Evolutionary conservation across 2,797 vertebrate species (phyloP).

Genomic region (Mus spretus): DNA sequence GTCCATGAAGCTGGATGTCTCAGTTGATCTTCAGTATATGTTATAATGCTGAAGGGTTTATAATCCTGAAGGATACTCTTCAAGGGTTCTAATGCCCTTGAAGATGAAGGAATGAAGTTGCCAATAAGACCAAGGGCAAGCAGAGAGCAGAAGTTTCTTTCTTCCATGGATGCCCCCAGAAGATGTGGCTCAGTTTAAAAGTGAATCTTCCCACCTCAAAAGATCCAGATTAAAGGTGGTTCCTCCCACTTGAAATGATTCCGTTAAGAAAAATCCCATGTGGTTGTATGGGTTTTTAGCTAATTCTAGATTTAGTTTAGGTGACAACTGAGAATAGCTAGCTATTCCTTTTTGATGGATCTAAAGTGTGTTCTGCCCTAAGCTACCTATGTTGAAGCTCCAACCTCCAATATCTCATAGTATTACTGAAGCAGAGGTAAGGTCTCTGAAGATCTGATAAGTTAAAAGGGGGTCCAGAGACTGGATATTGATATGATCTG

Average conservation of each 20-base stretch:
- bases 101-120: background rate
- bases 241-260: background rate
- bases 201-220: background rate
- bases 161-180: background rate
- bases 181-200: background rate
- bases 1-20: background rate
- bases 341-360: background rate
- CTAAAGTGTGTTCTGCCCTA: background rate
- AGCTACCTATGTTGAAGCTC: background rate
- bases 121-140: background rate
- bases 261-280: background rate
- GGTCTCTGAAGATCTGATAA: background rate
- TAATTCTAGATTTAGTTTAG: background rate
- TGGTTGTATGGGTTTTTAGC: no score
- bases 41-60: background rate
- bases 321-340: no score
- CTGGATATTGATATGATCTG: background rate
- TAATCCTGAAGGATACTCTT: background rate
- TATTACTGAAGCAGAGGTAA: background rate
- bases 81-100: no score
- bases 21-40: background rate
- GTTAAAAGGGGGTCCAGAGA: background rate
- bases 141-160: no score
- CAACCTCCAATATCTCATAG: background rate
- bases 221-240: background rate